Percentiles rank a stretch among this genome's conserved stretches.
These are phyloP conservation scores for Hesperophylax magnus DNA, from an alignment of 1,140 invertebrate genomes.

Conservation along the genomic window DNA sequence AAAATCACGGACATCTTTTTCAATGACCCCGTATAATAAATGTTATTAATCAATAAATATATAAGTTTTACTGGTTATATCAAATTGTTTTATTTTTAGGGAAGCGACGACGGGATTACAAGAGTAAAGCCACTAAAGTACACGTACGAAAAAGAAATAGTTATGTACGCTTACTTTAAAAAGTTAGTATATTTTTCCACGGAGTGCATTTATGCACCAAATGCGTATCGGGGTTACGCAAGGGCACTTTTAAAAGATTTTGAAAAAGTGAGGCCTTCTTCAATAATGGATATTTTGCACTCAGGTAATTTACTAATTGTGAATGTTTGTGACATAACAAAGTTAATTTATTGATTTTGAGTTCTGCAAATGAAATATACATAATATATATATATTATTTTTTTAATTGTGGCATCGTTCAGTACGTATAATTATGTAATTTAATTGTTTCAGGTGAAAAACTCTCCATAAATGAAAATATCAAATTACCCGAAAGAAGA, in stretches of 20 bases:
- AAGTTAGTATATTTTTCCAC: slow-evolving; percentile 99
- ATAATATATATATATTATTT: not conserved
- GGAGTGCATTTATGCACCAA: slow-evolving; percentile 98
- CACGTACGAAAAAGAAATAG: slow-evolving; percentile 99
- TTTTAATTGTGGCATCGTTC: slow-evolving; percentile 1
- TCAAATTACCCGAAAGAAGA: slow-evolving; percentile 86
- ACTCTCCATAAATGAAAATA: slow-evolving; percentile 84
- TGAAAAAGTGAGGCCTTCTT: slow-evolving; percentile 93
- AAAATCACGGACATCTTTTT: too few relatives aligned
- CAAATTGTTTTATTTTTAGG: slow-evolving; percentile 69
- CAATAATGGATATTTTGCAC: slow-evolving; percentile 98
- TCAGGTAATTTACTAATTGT: slow-evolving; percentile 76
- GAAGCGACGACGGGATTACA: slow-evolving; percentile 89
- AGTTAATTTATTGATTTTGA: too few relatives aligned
- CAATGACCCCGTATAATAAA: too few relatives aligned
- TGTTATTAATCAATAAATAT: not conserved
- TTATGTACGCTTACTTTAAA: slow-evolving; percentile 99
- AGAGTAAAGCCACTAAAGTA: slow-evolving; percentile 98
- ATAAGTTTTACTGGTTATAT: not conserved
- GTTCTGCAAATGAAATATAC: not conserved
- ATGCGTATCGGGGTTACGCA: slow-evolving; percentile 97
- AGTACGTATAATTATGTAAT: not conserved
- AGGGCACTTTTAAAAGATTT: slow-evolving; percentile 95
- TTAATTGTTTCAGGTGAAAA: slow-evolving; percentile 81
- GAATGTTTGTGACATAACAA: too few relatives aligned